These are phyloP conservation scores for Drosophila neotestacea DNA, from an alignment of 2,888 invertebrate species.

Conservation along the genomic window DNA sequence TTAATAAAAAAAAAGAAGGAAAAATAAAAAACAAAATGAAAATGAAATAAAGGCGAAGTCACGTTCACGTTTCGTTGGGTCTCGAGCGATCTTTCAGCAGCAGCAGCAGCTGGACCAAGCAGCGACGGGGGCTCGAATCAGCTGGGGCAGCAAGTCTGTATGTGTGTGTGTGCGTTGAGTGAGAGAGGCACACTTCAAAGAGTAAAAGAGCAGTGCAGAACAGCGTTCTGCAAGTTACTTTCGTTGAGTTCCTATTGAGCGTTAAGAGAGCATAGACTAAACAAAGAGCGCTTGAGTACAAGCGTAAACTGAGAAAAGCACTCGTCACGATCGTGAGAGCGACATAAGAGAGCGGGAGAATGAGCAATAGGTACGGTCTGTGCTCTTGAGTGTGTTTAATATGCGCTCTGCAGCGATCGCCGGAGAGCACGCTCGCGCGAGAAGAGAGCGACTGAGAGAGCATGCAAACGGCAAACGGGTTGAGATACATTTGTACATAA, in stretches of 20 bases:
- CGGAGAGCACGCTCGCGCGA: conserved; percentile 16
- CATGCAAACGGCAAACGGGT: conserved; percentile 31
- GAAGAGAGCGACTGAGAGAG: conserved; percentile 3
- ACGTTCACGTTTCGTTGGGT: conserved; percentile 71
- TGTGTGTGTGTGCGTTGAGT: conserved; percentile 14
- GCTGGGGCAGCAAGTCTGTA: conserved; percentile 23
- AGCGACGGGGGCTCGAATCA: conserved; percentile 30
- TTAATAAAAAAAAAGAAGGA: conserved; percentile 13
- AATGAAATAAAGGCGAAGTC: conserved; percentile 51
- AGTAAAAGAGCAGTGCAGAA: conserved; percentile 18
- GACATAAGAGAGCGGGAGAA: background rate
- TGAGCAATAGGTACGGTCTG: background rate
- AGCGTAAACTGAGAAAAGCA: background rate
- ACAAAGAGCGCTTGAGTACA: conserved; percentile 36
- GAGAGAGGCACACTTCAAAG: conserved; percentile 10
- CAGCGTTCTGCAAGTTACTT: conserved; percentile 18
- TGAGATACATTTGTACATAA: conserved; percentile 33
- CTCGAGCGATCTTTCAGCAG: conserved; percentile 39
- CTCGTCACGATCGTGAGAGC: background rate
- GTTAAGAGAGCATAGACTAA: conserved; percentile 13
- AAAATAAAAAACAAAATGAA: conserved; percentile 18
- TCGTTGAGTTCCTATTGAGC: background rate
- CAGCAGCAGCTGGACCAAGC: conserved; percentile 7
- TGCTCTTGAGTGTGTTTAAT: background rate
- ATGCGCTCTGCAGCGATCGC: conserved; percentile 38